phyloP scores from a whole-genome alignment of 2,113 vertebrate species.

The Xenus cinereus region DNA sequence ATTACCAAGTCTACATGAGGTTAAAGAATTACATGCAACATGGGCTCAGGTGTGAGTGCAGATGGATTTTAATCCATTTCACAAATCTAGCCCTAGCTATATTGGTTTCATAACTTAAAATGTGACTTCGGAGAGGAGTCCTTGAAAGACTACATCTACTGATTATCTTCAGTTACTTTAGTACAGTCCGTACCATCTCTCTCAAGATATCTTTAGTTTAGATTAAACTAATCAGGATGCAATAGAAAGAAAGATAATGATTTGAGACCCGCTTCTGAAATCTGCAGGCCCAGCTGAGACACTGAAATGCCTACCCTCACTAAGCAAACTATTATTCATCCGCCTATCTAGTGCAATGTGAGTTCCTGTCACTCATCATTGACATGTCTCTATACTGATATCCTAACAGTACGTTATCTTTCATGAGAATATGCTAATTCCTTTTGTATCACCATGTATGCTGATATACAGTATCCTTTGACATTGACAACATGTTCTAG shows the following conservation, averaged over 20 bases:
- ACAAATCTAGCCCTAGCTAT: background rate
- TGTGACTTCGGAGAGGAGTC: background rate
- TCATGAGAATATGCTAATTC: background rate
- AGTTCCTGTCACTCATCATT: background rate
- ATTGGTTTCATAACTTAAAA: background rate
- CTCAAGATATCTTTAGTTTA: background rate
- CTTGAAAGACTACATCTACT: background rate
- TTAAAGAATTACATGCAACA: background rate
- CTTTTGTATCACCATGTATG: background rate
- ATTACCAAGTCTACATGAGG: background rate
- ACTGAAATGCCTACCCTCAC: background rate
- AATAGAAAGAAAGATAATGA: background rate
- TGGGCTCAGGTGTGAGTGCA: background rate
- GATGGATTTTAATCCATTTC: background rate
- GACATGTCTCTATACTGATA: background rate
- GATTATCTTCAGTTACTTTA: background rate
- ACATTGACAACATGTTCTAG: background rate
- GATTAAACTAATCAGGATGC: background rate
- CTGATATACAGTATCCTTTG: background rate
- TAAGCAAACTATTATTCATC: background rate
- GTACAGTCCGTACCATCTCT: background rate
- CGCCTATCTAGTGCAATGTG: background rate
- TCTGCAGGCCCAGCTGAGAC: background rate
- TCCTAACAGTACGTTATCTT: background rate
- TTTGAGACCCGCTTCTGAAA: background rate